These are phyloP conservation scores for Erynnis tages DNA, from an alignment of 2,888 invertebrate genomes.

Conservation along the genomic window DNA sequence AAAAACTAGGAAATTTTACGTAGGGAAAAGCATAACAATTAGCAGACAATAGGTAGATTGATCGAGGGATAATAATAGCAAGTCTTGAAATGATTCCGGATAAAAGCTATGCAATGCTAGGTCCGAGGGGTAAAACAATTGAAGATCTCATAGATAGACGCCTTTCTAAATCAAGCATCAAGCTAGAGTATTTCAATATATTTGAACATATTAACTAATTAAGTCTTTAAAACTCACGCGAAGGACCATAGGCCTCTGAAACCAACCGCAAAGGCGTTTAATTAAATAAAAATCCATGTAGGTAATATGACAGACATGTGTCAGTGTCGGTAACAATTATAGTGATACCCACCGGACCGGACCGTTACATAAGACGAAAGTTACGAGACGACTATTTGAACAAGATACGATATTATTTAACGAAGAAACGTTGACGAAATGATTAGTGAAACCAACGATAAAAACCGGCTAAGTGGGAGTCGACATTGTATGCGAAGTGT, in stretches of 20 bases:
- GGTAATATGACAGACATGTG: conserved; percentile 27
- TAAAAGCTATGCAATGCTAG: no score
- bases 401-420: conserved; percentile 30
- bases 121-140: no score
- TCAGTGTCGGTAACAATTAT: conserved; percentile 32
- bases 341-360: conserved; percentile 28
- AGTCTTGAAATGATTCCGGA: no score
- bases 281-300: conserved; percentile 17
- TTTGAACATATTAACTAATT: no score
- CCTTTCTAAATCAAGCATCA: no score
- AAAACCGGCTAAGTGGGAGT: background rate
- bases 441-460: conserved; percentile 22
- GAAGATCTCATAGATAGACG: no score
- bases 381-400: conserved; percentile 30
- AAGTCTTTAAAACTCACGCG: background rate
- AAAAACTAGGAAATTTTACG: no score
- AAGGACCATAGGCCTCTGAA: conserved; percentile 7
- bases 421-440: conserved; percentile 29
- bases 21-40: no score
- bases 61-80: no score
- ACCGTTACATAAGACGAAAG: conserved; percentile 36
- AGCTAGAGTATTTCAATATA: no score
- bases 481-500: no score
- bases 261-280: conserved; percentile 6
- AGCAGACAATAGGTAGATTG: no score